Percentiles rank a stretch among this genome's conserved stretches.
phyloP scores from a whole-genome alignment of 2,797 vertebrate species.

The Sebastes diaconus region DNA sequence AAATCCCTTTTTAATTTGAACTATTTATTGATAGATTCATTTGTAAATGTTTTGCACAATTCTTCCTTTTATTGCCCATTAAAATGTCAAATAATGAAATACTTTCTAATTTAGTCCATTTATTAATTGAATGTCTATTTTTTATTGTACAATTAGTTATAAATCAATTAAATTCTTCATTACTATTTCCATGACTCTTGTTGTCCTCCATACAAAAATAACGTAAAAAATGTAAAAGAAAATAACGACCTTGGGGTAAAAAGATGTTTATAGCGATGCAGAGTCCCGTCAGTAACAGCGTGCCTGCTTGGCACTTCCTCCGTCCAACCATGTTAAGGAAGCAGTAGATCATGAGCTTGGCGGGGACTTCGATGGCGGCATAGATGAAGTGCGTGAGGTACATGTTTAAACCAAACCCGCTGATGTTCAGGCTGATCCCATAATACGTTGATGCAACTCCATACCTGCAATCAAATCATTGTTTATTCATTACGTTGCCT shows the following conservation, averaged over 20 bases:
- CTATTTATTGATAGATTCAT: too few relatives aligned
- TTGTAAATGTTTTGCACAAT: too few relatives aligned
- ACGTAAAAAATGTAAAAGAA: background rate
- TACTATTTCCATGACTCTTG: too few relatives aligned
- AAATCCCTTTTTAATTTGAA: too few relatives aligned
- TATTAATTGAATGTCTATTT: too few relatives aligned
- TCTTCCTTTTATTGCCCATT: too few relatives aligned
- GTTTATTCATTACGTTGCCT: background rate
- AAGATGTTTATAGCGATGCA: conserved; percentile 80
- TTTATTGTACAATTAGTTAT: too few relatives aligned
- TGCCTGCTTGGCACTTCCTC: conserved; percentile 77
- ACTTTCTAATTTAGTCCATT: too few relatives aligned
- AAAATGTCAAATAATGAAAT: too few relatives aligned
- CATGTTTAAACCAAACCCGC: conserved; percentile 84
- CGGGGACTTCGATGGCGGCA: conserved; percentile 86
- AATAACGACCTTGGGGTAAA: conserved; percentile 41
- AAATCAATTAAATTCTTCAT: too few relatives aligned
- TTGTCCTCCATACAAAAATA: background rate
- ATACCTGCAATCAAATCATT: conserved; percentile 79
- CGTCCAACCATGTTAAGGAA: conserved; percentile 81
- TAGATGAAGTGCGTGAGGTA: conserved; percentile 91
- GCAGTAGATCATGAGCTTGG: conserved; percentile 82
- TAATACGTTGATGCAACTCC: conserved; percentile 91
- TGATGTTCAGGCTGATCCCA: conserved; percentile 87
- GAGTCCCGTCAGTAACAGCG: conserved; percentile 75